Evolutionary conservation across 2,888 invertebrate genomes (phyloP), one percentile per base, ranked within the genome.

Genomic region (Melanophora roralis): DNA sequence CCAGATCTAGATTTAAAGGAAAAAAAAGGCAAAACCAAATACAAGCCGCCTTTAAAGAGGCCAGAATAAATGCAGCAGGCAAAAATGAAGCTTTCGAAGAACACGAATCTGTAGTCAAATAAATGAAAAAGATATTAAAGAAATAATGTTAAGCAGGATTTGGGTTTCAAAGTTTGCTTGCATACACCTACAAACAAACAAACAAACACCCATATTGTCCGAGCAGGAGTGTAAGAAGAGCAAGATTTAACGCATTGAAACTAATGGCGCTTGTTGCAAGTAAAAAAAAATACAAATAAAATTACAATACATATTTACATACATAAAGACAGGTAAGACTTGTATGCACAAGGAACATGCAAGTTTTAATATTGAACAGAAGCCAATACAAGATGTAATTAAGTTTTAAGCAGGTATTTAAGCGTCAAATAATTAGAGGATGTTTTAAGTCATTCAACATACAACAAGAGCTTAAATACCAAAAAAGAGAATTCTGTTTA

Each of bases 1-100:
- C 77, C 84, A 85, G 84, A 87, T 87, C 86, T 86, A 86, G 88
- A 87, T 87, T 86, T 60, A 83, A 9, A 27, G 12, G 14, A 55
- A 4, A 43, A 55, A 34, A 12, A 43, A 64, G 27, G 27, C 6
- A 6, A 59, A 65, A 40, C 32, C 45, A 55, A 64, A 36, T 36
- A 16, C 1, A 19, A 59, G 60, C 67, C 72, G 78, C 73, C 67
- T 60, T 60, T 40, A 32, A n/a, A 45, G 9, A 64, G 55, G 1
- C 57, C 57, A 57, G 40, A 4, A 36, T 47, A 38, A 23, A 36
- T 14, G 38, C 38, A 65, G 32, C 40, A 1, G 23, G 5, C 55
- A 32, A 72, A 16, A 9, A 19, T 32, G 16, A 27, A 21, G 23
- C n/a, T 6, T 27, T 6, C 32, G 19, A 38, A 23, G 38, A 16